phyloP scores from a whole-genome alignment of 2,797 vertebrate species.

The Diplodus sargus region DNA sequence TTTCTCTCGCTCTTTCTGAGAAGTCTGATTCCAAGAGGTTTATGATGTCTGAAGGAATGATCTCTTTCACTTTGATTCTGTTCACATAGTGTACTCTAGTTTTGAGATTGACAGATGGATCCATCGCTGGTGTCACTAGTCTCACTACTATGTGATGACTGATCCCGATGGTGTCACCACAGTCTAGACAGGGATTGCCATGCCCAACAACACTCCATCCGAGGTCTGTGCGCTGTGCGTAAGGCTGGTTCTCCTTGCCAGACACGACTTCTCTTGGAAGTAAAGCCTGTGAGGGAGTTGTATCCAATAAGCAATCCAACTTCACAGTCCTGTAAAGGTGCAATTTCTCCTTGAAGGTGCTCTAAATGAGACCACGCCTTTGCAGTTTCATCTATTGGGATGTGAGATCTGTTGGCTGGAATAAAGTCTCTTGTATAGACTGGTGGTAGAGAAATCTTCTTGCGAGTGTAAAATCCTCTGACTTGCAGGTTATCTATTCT shows the following conservation, averaged over 20 bases:
- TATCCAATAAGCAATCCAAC: not conserved
- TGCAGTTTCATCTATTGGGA: conserved; percentile 1
- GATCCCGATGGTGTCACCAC: not conserved
- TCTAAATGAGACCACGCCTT: conserved; percentile 11
- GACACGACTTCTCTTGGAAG: conserved; percentile 24
- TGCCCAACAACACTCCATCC: conserved; percentile 33
- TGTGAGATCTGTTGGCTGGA: conserved; percentile 43
- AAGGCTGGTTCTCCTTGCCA: not conserved
- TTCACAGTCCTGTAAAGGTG: not conserved
- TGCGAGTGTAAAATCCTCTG: conserved; percentile 5
- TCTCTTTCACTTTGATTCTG: not conserved
- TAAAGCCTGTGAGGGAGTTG: conserved; percentile 9
- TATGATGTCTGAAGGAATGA: conserved; percentile 6
- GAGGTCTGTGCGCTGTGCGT: conserved; percentile 4
- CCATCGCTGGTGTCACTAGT: not conserved
- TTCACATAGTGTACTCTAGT: conserved; percentile 13
- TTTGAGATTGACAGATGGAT: not conserved
- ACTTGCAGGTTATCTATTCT: conserved; percentile 34
- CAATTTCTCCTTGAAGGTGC: not conserved
- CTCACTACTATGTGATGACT: conserved; percentile 30
- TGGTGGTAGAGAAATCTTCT: conserved; percentile 34
- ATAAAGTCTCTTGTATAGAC: conserved; percentile 48
- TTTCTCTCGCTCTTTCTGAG: conserved; percentile 13
- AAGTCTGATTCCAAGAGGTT: conserved; percentile 13
- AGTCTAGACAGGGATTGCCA: not conserved